A percentile compares a stretch with the other conserved stretches of the same genome.
phyloP scores from a whole-genome alignment of 2,113 vertebrate genomes.

The Crotalus tigris region DNA sequence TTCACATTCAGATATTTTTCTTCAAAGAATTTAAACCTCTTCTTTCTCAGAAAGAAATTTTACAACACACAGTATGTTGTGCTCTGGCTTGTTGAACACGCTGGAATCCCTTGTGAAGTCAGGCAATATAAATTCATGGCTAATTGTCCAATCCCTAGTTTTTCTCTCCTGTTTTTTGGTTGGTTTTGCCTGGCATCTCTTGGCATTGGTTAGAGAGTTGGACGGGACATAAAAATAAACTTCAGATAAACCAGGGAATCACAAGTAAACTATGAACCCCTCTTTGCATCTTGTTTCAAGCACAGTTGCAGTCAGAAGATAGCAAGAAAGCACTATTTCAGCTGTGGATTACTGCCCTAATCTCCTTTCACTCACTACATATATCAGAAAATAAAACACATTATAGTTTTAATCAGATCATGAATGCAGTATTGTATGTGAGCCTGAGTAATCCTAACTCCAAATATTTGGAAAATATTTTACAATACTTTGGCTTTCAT shows the following conservation, averaged over 20 bases:
- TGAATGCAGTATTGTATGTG: background rate
- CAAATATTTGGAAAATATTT: background rate
- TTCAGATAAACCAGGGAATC: background rate
- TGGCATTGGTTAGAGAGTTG: background rate
- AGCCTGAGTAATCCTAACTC: conserved; percentile 17
- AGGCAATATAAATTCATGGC: background rate
- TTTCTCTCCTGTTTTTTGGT: background rate
- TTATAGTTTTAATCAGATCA: background rate
- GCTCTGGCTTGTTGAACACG: background rate
- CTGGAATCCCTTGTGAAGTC: background rate
- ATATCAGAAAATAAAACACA: background rate
- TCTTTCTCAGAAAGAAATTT: background rate
- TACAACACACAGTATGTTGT: background rate
- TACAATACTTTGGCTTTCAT: conserved; percentile 32
- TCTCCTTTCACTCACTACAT: background rate
- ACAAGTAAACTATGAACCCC: background rate
- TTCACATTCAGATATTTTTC: background rate
- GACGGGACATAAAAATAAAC: background rate
- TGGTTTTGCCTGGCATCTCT: background rate
- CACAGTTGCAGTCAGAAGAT: background rate
- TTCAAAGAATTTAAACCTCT: background rate
- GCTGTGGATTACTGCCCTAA: background rate
- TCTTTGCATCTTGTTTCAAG: background rate
- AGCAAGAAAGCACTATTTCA: background rate
- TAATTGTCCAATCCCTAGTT: background rate